phyloP scores from a whole-genome alignment of 2,888 invertebrate species.

The Graphium colonna region DNA sequence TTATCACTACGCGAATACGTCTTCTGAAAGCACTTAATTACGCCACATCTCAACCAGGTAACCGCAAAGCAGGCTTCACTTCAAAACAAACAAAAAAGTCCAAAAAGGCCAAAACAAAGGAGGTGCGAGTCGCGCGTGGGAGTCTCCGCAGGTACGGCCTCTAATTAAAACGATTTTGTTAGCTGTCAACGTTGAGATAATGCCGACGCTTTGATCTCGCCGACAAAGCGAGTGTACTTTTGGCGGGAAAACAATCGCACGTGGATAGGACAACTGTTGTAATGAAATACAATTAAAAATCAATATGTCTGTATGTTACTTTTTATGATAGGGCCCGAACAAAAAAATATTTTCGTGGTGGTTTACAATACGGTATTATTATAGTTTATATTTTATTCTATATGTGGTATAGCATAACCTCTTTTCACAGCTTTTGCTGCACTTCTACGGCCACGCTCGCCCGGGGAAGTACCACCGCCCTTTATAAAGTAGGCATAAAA shows the following conservation, averaged over 20 bases:
- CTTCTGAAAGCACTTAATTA: constrained; percentile 5
- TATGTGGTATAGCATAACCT: no score
- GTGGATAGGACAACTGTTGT: background rate
- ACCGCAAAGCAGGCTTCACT: constrained; percentile 10
- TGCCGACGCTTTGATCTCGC: constrained; percentile 53
- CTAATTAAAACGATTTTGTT: constrained; percentile 79
- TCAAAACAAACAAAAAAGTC: background rate
- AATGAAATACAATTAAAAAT: no score
- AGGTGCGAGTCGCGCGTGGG: constrained; percentile 37
- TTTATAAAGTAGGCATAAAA: no score
- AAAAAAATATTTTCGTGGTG: no score
- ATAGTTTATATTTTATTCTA: no score
- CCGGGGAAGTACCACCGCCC: no score
- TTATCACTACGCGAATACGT: constrained; percentile 20
- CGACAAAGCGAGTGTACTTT: constrained; percentile 35
- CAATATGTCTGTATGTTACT: no score
- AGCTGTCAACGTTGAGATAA: constrained; percentile 74
- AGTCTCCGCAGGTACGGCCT: constrained; percentile 36
- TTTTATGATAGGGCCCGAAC: no score
- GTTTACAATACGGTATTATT: no score
- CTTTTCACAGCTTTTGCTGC: no score
- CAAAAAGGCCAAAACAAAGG: background rate
- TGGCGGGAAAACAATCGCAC: background rate
- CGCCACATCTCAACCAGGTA: constrained; percentile 11
- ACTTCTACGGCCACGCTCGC: no score